These are phyloP conservation scores for Tetrax tetrax DNA, from an alignment of 2,113 vertebrate species.

Conservation along the genomic window DNA sequence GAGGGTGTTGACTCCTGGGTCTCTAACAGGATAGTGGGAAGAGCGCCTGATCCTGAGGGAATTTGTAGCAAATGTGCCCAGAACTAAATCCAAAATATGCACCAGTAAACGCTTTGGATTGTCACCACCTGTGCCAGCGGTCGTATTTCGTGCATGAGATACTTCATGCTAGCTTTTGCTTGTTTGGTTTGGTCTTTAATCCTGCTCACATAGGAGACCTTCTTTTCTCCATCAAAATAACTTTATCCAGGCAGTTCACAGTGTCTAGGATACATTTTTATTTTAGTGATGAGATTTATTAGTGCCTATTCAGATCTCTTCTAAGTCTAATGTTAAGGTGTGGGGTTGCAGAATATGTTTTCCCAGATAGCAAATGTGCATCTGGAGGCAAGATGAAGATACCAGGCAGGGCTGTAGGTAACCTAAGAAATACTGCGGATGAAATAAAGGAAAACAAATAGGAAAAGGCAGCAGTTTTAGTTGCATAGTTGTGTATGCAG, in stretches of 20 bases:
- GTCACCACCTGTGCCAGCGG: neutral
- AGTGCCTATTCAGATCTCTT: neutral
- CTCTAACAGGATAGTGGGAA: neutral
- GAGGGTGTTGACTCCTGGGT: neutral
- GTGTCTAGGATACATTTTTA: neutral
- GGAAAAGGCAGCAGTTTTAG: neutral
- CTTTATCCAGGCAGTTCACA: neutral
- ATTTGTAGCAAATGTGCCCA: neutral
- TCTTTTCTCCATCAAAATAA: neutral
- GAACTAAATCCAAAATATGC: neutral
- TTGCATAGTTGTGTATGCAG: neutral
- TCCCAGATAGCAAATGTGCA: neutral
- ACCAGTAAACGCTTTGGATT: neutral
- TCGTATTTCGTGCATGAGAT: neutral
- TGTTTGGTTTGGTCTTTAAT: neutral
- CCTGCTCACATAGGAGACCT: neutral
- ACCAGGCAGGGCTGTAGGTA: neutral
- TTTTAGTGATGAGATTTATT: neutral
- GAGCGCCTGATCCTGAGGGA: neutral
- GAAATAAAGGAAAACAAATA: neutral
- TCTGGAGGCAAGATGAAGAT: neutral
- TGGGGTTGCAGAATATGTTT: neutral
- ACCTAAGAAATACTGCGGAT: neutral
- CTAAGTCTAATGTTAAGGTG: neutral
- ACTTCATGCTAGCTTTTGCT: neutral